phyloP scores from a whole-genome alignment of 2,888 invertebrate species.

The Pemphredon lugubris region DNA sequence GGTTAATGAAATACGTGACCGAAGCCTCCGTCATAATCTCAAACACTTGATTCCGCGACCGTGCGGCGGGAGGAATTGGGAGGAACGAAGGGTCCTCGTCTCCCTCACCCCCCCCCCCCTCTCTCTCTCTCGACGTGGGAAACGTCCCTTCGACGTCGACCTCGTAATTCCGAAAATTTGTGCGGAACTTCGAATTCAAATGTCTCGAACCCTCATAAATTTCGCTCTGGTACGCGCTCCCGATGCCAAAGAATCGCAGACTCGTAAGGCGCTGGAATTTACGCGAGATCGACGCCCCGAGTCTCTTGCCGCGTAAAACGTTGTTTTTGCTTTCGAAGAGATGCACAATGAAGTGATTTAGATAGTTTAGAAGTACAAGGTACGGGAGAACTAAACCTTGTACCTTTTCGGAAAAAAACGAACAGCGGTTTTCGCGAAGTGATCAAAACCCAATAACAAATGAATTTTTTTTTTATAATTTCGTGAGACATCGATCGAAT shows the following conservation, averaged over 20 bases:
- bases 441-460: no score
- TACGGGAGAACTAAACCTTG: no score
- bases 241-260: no score
- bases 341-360: no score
- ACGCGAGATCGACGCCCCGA: background rate
- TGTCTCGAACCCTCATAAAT: background rate
- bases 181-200: background rate
- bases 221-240: background rate
- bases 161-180: slow-evolving; percentile 46
- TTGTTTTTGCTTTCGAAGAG: no score
- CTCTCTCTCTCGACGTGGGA: slow-evolving; percentile 34
- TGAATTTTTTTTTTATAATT: no score
- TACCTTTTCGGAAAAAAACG: no score
- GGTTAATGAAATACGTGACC: slow-evolving; percentile 81
- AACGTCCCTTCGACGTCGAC: slow-evolving; percentile 43
- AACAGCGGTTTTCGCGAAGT: no score
- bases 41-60: slow-evolving; percentile 78
- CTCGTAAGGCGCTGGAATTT: slow-evolving; percentile 1
- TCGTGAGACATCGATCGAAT: no score
- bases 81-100: slow-evolving; percentile 46
- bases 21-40: slow-evolving; percentile 80
- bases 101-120: slow-evolving; percentile 25
- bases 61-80: slow-evolving; percentile 54
- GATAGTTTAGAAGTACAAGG: no score
- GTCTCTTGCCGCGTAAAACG: no score